phyloP scores from a whole-genome alignment of 2,888 invertebrate species.

The Agonopterix alstromeriana region DNA sequence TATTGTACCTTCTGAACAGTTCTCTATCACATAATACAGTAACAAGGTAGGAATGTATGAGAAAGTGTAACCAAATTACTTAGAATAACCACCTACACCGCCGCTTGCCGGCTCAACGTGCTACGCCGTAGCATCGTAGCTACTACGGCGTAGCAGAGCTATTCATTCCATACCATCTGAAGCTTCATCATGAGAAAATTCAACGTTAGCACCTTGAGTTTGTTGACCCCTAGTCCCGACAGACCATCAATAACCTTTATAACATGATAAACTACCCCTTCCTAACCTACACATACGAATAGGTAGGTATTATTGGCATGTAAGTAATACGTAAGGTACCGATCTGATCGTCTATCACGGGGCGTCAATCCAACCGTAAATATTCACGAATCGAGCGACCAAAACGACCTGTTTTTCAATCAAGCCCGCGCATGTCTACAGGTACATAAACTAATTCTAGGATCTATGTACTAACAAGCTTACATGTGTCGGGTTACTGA shows the following conservation, averaged over 20 bases:
- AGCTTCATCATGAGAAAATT: neutral
- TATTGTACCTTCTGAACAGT: no score
- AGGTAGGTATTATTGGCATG: neutral
- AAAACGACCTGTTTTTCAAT: constrained; percentile 13
- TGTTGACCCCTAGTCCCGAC: neutral
- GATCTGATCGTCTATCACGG: constrained; percentile 16
- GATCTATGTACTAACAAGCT: no score
- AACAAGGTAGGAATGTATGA: no score
- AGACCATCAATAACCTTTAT: constrained; percentile 6
- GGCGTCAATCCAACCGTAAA: constrained; percentile 19
- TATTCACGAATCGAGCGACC: constrained; percentile 16
- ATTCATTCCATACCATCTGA: neutral
- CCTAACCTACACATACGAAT: neutral
- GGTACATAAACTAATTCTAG: neutral
- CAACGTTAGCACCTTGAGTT: neutral
- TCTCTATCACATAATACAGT: no score
- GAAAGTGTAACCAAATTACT: no score
- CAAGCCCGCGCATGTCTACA: constrained; percentile 4
- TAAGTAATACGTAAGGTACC: constrained; percentile 5
- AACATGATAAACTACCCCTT: constrained; percentile 2
- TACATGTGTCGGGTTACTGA: constrained; percentile 24
- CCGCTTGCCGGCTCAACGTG: neutral
- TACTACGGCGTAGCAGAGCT: neutral
- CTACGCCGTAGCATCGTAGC: constrained; percentile 2
- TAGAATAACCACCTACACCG: no score